A percentile compares a stretch with the other conserved stretches of the same genome.
These are phyloP conservation scores for Hymenopus coronatus DNA, from an alignment of 2,888 invertebrate species.

Conservation along the genomic window DNA sequence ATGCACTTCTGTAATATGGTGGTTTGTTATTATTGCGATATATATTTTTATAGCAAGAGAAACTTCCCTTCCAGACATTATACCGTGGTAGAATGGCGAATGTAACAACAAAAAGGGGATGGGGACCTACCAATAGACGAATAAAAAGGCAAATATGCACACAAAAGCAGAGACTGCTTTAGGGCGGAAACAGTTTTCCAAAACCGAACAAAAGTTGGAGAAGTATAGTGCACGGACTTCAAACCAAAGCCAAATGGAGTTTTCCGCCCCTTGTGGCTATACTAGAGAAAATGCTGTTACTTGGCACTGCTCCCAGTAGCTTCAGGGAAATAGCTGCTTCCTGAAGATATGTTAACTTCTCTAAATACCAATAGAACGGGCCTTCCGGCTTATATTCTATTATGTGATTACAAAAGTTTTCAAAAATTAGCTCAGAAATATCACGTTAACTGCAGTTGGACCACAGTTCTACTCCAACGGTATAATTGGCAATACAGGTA, in stretches of 20 bases:
- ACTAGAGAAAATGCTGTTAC: neutral
- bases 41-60: neutral
- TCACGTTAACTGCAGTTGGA: too few relatives aligned
- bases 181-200: slow-evolving; percentile 10
- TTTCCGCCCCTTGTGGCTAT: neutral
- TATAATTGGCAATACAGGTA: too few relatives aligned
- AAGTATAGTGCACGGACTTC: neutral
- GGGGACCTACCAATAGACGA: neutral
- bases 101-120: neutral
- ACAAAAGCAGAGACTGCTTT: neutral
- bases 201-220: slow-evolving; percentile 1
- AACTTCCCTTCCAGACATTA: neutral
- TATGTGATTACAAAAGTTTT: too few relatives aligned
- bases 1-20: neutral
- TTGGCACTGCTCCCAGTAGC: neutral
- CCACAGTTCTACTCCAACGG: too few relatives aligned
- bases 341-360: neutral
- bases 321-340: neutral
- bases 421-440: too few relatives aligned
- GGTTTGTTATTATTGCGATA: neutral
- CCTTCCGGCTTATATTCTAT: too few relatives aligned
- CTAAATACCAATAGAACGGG: neutral
- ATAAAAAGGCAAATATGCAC: neutral
- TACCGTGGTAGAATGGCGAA: neutral
- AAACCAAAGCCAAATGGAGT: neutral